Conservation (phyloP, 1,140 invertebrate genomes). For the Diorhabda sublineata region DNA sequence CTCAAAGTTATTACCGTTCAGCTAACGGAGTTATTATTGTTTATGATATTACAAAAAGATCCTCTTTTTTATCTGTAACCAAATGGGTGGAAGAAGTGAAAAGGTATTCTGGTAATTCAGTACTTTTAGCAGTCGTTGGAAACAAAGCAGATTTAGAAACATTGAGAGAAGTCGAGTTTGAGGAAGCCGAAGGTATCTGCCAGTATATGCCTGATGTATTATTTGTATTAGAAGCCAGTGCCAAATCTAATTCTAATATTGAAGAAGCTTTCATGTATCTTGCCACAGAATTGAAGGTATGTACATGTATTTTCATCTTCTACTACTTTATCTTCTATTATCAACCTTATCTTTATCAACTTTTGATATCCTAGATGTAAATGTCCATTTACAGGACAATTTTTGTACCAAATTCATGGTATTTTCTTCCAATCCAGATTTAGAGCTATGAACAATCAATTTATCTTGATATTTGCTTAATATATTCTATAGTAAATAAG, state of each 20-base stretch:
- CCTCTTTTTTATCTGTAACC: constrained; percentile 83
- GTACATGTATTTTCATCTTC: background rate
- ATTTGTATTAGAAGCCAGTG: constrained; percentile 85
- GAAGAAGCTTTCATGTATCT: constrained; percentile 86
- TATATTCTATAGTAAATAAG: too few species aligned
- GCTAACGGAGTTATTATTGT: constrained; percentile 91
- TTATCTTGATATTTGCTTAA: too few species aligned
- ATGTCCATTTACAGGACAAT: too few species aligned
- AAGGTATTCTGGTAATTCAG: constrained; percentile 82
- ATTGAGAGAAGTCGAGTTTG: constrained; percentile 75
- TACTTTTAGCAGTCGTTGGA: constrained; percentile 84
- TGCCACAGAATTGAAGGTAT: constrained; percentile 81
- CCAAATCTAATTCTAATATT: constrained; percentile 90
- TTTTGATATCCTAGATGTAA: too few species aligned
- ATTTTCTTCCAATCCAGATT: too few species aligned
- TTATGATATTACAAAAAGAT: constrained; percentile 90
- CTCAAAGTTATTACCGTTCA: constrained; percentile 90
- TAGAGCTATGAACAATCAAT: too few species aligned
- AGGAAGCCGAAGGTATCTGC: constrained; percentile 78
- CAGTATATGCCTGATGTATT: constrained; percentile 80
- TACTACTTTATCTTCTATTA: too few species aligned
- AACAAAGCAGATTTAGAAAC: constrained; percentile 86
- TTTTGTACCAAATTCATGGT: too few species aligned
- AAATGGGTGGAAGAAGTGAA: constrained; percentile 94
- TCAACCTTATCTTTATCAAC: too few species aligned